phyloP scores from a whole-genome alignment of 1,140 invertebrate genomes.

The Archivesica marissinica region DNA sequence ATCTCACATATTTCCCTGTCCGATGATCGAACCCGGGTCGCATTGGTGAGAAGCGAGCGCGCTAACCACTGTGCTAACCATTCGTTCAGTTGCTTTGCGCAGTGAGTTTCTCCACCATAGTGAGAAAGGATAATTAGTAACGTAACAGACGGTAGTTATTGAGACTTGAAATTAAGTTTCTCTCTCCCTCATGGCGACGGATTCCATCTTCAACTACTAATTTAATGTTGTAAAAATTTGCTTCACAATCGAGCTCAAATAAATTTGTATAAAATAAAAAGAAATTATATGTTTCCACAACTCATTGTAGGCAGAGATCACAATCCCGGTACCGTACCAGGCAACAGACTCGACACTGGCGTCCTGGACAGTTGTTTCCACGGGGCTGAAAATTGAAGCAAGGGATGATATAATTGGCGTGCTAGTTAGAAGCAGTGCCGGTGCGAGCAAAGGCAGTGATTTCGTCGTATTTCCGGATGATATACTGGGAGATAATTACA shows the following conservation, averaged over 20 bases:
- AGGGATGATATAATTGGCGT: background rate
- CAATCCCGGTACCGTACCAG: background rate
- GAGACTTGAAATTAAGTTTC: background rate
- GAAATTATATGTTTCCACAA: background rate
- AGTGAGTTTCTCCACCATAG: too few relatives aligned
- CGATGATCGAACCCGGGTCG: too few relatives aligned
- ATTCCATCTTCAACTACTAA: background rate
- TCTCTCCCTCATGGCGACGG: background rate
- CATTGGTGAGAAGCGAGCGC: too few relatives aligned
- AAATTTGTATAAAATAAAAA: too few relatives aligned
- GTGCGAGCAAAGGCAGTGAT: background rate
- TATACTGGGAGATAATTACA: background rate
- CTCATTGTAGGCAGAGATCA: background rate
- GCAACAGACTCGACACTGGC: background rate
- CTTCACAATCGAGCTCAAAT: too few relatives aligned
- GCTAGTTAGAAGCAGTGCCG: background rate
- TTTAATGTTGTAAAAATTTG: too few relatives aligned
- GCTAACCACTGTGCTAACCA: too few relatives aligned
- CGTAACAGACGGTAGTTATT: background rate
- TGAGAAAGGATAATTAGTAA: too few relatives aligned
- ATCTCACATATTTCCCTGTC: too few relatives aligned
- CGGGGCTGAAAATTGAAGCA: background rate
- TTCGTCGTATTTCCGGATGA: background rate
- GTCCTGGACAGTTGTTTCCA: background rate
- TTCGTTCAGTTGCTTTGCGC: too few relatives aligned